phyloP scores from a whole-genome alignment of 2,797 vertebrate species.

The Eospalax fontanierii region DNA sequence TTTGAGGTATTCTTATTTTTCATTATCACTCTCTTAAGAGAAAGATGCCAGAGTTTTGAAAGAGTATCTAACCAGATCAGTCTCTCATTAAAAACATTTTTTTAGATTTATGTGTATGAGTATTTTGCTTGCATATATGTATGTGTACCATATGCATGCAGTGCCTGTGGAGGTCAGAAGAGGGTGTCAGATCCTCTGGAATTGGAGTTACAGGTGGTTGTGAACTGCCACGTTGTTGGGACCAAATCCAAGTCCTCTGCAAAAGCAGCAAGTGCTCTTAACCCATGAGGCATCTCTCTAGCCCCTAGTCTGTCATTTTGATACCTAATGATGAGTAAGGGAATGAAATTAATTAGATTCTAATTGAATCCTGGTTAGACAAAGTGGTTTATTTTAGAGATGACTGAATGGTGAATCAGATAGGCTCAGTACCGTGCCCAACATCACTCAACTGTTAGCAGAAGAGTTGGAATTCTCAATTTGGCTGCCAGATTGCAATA shows the following conservation, averaged over 20 bases:
- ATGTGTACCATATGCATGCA: no score
- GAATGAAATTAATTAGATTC: background rate
- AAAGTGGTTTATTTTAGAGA: background rate
- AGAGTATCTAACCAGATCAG: background rate
- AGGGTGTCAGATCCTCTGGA: no score
- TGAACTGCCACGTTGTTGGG: no score
- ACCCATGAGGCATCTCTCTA: no score
- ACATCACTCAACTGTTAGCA: background rate
- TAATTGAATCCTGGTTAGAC: conserved; percentile 33
- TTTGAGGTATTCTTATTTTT: background rate
- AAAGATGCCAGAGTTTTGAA: conserved; percentile 15
- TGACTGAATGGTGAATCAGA: background rate
- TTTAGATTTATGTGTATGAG: no score
- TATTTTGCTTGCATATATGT: no score
- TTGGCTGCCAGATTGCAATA: background rate
- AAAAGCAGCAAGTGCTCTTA: no score
- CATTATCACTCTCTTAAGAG: background rate
- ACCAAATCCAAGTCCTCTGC: no score
- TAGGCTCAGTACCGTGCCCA: background rate
- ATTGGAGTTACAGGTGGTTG: no score
- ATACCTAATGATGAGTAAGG: background rate
- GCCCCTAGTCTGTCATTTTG: background rate
- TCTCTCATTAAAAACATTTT: background rate
- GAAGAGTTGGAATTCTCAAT: background rate
- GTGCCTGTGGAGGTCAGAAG: no score